phyloP scores from a whole-genome alignment of 2,113 vertebrate species.

The Eidolon helvum region DNA sequence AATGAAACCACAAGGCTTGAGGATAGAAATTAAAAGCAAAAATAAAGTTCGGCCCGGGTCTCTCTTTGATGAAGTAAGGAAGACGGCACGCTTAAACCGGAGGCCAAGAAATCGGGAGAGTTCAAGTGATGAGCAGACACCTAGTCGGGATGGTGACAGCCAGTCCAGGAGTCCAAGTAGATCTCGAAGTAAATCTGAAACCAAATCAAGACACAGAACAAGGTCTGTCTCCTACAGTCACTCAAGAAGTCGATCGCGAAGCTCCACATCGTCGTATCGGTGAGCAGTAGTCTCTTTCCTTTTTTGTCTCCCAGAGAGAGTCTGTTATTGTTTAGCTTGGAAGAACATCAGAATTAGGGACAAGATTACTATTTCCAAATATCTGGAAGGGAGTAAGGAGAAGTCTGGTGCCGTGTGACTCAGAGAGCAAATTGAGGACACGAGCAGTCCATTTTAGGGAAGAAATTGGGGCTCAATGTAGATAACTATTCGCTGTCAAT shows the following conservation, averaged over 20 bases:
- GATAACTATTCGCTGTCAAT: neutral
- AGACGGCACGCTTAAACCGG: slow-evolving; percentile 94
- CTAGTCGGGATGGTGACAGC: slow-evolving; percentile 83
- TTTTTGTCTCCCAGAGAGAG: neutral
- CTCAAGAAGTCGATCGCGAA: slow-evolving; percentile 91
- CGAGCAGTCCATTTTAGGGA: neutral
- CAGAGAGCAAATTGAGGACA: neutral
- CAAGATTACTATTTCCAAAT: neutral
- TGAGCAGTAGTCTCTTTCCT: slow-evolving; percentile 66
- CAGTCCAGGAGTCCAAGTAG: slow-evolving; percentile 84
- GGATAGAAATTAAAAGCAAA: slow-evolving; percentile 97
- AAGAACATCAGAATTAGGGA: neutral
- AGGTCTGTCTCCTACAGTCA: slow-evolving; percentile 90
- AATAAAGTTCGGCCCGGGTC: slow-evolving; percentile 95
- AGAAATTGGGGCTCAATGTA: neutral
- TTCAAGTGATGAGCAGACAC: slow-evolving; percentile 93
- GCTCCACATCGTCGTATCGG: slow-evolving; percentile 93
- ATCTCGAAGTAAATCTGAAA: slow-evolving; percentile 89
- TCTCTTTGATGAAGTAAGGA: slow-evolving; percentile 97
- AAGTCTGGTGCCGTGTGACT: neutral
- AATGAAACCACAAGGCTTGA: slow-evolving; percentile 86
- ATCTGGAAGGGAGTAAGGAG: neutral
- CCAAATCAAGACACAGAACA: slow-evolving; percentile 88
- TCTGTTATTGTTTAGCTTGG: neutral
- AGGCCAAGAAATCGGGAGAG: slow-evolving; percentile 96